These are phyloP conservation scores for Tanytarsus gracilentus DNA, from an alignment of 2,888 invertebrate species.

Conservation along the genomic window DNA sequence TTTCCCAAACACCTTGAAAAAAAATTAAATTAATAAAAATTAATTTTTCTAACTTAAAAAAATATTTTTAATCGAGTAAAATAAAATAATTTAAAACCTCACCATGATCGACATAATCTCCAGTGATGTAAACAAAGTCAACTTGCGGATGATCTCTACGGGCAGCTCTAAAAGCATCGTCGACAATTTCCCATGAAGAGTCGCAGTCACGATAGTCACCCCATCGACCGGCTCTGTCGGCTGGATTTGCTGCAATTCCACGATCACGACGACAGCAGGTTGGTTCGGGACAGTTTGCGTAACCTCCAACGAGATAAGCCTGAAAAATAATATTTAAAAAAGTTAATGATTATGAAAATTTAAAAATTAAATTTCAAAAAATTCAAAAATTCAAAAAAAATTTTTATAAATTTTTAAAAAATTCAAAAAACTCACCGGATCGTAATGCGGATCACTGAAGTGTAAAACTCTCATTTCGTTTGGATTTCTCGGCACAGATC, in stretches of 20 bases:
- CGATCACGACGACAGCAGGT: constrained; percentile 65
- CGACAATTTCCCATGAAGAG: constrained; percentile 58
- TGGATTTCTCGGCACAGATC: constrained; percentile 33
- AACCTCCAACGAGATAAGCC: constrained; percentile 50
- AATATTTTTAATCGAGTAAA: too few species aligned
- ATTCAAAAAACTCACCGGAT: constrained; percentile 45
- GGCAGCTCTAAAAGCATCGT: constrained; percentile 56
- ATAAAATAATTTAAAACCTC: background rate
- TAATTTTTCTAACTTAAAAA: too few species aligned
- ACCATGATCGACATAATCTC: constrained; percentile 78
- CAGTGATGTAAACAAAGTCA: constrained; percentile 69
- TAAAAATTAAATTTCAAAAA: constrained; percentile 45
- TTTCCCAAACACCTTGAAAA: constrained; percentile 60
- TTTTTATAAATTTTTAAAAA: too few species aligned
- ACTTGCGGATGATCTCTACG: constrained; percentile 49
- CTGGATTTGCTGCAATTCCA: constrained; percentile 30
- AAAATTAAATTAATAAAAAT: background rate
- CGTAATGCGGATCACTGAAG: constrained; percentile 59
- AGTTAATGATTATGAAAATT: constrained; percentile 67
- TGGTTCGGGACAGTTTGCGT: constrained; percentile 63
- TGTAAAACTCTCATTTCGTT: constrained; percentile 36
- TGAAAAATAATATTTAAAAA: constrained; percentile 45
- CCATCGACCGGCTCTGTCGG: constrained; percentile 60
- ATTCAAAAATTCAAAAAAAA: constrained; percentile 50
- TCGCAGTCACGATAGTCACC: constrained; percentile 75